These are phyloP conservation scores for Cancer borealis DNA, from an alignment of 2,888 invertebrate species.

Conservation along the genomic window DNA sequence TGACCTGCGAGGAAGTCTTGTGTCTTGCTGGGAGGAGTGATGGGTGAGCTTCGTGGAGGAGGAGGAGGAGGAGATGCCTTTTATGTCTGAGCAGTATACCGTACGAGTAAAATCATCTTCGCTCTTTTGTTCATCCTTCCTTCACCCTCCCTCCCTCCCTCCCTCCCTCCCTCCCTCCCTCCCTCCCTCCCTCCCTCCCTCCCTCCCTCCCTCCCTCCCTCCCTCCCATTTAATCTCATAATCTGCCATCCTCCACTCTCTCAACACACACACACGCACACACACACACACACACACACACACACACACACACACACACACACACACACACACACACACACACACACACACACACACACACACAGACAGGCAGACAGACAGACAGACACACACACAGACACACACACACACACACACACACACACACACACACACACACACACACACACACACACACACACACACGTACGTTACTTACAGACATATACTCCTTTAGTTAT, in stretches of 20 bases:
- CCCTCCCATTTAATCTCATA: not conserved
- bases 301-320: constrained; percentile 46
- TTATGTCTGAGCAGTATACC: constrained; percentile 32
- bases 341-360: constrained; percentile 48
- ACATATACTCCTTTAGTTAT: not conserved
- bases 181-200: not conserved
- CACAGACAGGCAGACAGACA: constrained; percentile 46
- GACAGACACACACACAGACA: constrained; percentile 34
- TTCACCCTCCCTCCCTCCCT: not conserved
- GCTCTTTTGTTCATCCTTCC: too few relatives aligned
- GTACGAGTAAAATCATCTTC: constrained; percentile 14
- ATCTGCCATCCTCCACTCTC: not conserved
- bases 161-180: not conserved
- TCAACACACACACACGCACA: constrained; percentile 38
- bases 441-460: constrained; percentile 46
- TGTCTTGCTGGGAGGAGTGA: not conserved
- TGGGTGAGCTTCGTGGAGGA: not conserved
- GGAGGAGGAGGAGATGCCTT: not conserved
- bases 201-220: not conserved
- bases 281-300: constrained; percentile 48
- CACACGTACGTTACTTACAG: not conserved
- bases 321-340: constrained; percentile 16
- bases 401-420: constrained; percentile 14
- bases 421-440: constrained; percentile 26
- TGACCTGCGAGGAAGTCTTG: not conserved